A percentile compares a stretch with the other conserved stretches of the same genome.
These are phyloP conservation scores for Phania funesta DNA, from an alignment of 2,888 invertebrate genomes.

Conservation along the genomic window DNA sequence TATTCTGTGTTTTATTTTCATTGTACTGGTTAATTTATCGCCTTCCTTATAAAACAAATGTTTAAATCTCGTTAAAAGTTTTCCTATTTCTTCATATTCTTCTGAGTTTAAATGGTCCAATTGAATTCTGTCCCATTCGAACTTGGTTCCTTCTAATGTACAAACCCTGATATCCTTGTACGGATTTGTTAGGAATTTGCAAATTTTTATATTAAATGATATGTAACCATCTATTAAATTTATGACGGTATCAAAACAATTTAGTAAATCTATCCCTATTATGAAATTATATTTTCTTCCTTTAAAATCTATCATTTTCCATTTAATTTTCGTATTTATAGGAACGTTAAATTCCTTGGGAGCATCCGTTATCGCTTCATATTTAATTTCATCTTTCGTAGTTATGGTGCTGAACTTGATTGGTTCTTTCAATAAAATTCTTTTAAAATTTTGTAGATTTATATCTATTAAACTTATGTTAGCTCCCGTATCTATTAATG, in stretches of 20 bases:
- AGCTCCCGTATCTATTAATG: too few relatives aligned
- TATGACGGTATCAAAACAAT: conserved; percentile 28
- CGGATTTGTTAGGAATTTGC: conserved; percentile 21
- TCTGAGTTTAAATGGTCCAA: conserved; percentile 39
- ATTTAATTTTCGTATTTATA: background rate
- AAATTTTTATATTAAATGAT: conserved; percentile 7
- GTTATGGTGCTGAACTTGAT: conserved; percentile 1
- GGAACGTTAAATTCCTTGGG: conserved; percentile 23
- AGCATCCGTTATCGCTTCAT: conserved; percentile 6
- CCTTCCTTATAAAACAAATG: conserved; percentile 37
- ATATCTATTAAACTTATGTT: too few relatives aligned
- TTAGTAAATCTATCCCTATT: conserved; percentile 20
- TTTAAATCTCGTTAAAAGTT: conserved; percentile 19
- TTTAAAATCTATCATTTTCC: conserved; percentile 24
- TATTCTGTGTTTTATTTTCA: conserved; percentile 13
- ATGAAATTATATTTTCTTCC: conserved; percentile 43
- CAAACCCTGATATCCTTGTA: conserved; percentile 15
- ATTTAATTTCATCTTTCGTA: background rate
- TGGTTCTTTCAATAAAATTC: too few relatives aligned
- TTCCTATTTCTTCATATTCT: conserved; percentile 5
- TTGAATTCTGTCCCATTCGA: conserved; percentile 9
- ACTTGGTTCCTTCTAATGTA: conserved; percentile 2
- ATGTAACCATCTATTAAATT: conserved; percentile 30
- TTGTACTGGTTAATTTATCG: conserved; percentile 1
- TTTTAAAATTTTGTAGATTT: too few relatives aligned